phyloP scores from a whole-genome alignment of 2,888 invertebrate genomes.

The Lapara coniferarum region DNA sequence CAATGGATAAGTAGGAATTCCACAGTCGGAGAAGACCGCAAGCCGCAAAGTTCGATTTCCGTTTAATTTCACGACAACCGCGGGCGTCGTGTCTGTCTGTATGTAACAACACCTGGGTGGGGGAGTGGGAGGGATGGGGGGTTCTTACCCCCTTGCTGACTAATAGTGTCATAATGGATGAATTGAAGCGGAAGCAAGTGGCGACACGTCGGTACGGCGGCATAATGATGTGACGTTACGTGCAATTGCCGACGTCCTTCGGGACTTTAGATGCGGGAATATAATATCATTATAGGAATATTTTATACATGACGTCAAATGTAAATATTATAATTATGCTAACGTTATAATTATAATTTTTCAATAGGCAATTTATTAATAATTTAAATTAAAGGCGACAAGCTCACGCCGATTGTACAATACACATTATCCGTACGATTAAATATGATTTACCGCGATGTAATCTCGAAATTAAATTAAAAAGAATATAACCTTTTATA shows the following conservation, averaged over 20 bases:
- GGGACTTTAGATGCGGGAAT: not conserved
- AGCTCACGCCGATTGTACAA: too few relatives aligned
- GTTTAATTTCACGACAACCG: slow-evolving; percentile 69
- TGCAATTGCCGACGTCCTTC: not conserved
- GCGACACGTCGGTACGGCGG: slow-evolving; percentile 30
- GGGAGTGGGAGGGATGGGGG: not conserved
- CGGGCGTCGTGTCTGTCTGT: slow-evolving; percentile 41
- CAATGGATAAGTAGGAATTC: slow-evolving; percentile 19
- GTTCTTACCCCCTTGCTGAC: slow-evolving; percentile 34
- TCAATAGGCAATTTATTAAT: too few relatives aligned
- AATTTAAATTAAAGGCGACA: too few relatives aligned
- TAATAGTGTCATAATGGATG: slow-evolving; percentile 53
- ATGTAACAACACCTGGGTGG: slow-evolving; percentile 21
- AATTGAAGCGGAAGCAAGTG: slow-evolving; percentile 41
- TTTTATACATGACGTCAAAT: not conserved
- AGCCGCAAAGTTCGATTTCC: slow-evolving; percentile 77
- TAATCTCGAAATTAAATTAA: too few relatives aligned
- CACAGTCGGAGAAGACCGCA: slow-evolving; percentile 50
- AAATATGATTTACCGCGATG: too few relatives aligned
- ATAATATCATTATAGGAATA: not conserved
- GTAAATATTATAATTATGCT: not conserved
- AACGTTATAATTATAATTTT: too few relatives aligned
- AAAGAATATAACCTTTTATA: too few relatives aligned
- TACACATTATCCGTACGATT: too few relatives aligned
- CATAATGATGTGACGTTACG: slow-evolving; percentile 35